These are phyloP conservation scores for Drosophila prolongata DNA, from an alignment of 2,888 invertebrate genomes.

Conservation along the genomic window DNA sequence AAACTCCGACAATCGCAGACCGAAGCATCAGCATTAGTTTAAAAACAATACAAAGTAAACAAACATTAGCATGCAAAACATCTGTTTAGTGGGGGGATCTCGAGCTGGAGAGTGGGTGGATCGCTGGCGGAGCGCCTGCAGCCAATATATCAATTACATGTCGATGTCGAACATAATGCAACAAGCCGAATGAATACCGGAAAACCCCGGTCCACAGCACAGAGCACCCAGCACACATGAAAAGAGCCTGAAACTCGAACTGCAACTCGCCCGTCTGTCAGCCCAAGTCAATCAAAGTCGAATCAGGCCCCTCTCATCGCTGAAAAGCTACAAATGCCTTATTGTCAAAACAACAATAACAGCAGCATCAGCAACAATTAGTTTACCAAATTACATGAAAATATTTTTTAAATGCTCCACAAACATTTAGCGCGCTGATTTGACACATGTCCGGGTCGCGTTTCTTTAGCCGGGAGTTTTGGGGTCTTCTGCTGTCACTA, in stretches of 20 bases:
- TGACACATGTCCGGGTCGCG: slow-evolving; percentile 65
- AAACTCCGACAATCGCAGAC: slow-evolving; percentile 25
- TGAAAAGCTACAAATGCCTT: slow-evolving; percentile 83
- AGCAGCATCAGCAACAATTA: slow-evolving; percentile 73
- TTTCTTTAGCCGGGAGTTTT: slow-evolving; percentile 16
- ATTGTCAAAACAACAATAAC: slow-evolving; percentile 80
- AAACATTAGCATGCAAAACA: slow-evolving; percentile 64
- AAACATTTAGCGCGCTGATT: slow-evolving; percentile 59
- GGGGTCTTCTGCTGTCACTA: slow-evolving; percentile 44
- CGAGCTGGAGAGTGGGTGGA: slow-evolving; percentile 10
- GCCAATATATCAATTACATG: slow-evolving; percentile 75
- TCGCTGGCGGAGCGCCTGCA: slow-evolving; percentile 40
- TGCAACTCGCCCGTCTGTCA: slow-evolving; percentile 53
- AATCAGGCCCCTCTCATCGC: slow-evolving; percentile 37
- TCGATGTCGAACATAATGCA: slow-evolving; percentile 68
- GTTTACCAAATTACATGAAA: slow-evolving; percentile 82
- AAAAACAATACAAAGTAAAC: slow-evolving; percentile 63
- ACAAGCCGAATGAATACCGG: slow-evolving; percentile 60
- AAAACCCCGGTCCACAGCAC: slow-evolving; percentile 53
- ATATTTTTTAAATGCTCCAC: slow-evolving; percentile 75
- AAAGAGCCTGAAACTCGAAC: slow-evolving; percentile 25
- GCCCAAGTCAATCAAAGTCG: slow-evolving; percentile 71
- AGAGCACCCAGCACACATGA: not conserved
- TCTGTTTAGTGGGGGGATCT: slow-evolving; percentile 48
- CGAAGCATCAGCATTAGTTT: slow-evolving; percentile 65